A percentile compares a stretch with the other conserved stretches of the same genome.
Conservation (phyloP, 2,888 invertebrate genomes). For the Epiblema foenella region DNA sequence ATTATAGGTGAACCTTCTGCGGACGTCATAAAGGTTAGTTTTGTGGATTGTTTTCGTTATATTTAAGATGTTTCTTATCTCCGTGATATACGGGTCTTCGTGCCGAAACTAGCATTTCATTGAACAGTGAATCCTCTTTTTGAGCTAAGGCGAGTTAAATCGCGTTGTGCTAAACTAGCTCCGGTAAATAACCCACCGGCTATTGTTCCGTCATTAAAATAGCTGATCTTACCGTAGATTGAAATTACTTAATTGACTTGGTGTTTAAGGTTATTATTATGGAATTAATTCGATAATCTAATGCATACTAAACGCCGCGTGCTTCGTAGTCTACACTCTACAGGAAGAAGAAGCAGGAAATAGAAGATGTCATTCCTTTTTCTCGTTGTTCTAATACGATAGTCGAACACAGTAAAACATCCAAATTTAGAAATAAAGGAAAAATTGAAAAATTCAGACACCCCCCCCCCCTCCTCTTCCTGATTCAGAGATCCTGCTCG, state of each 20-base stretch:
- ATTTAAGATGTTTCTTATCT: slow-evolving; percentile 62
- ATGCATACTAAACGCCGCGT: slow-evolving; percentile 13
- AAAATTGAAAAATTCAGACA: too few species aligned
- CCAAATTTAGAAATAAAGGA: too few species aligned
- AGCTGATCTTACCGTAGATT: slow-evolving; percentile 29
- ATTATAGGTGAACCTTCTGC: slow-evolving; percentile 54
- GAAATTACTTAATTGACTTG: slow-evolving; percentile 41
- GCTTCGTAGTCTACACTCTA: not conserved
- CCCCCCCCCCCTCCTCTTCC: too few species aligned
- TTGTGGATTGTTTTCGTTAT: slow-evolving; percentile 52
- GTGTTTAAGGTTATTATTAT: slow-evolving; percentile 32
- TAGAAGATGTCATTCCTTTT: too few species aligned
- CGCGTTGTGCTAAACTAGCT: slow-evolving; percentile 51
- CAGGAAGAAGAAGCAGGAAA: too few species aligned
- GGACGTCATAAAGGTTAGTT: slow-evolving; percentile 53
- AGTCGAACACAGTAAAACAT: too few species aligned
- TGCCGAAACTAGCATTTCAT: slow-evolving; percentile 82
- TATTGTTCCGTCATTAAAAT: slow-evolving; percentile 35
- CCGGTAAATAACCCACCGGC: slow-evolving; percentile 16
- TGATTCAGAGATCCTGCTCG: too few species aligned
- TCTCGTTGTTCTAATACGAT: too few species aligned
- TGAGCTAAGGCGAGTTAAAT: slow-evolving; percentile 69
- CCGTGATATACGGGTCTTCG: slow-evolving; percentile 75
- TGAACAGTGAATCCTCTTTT: slow-evolving; percentile 77
- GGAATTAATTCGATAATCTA: slow-evolving; percentile 30